phyloP scores from a whole-genome alignment of 2,113 vertebrate genomes.

The Aramus guarauna region DNA sequence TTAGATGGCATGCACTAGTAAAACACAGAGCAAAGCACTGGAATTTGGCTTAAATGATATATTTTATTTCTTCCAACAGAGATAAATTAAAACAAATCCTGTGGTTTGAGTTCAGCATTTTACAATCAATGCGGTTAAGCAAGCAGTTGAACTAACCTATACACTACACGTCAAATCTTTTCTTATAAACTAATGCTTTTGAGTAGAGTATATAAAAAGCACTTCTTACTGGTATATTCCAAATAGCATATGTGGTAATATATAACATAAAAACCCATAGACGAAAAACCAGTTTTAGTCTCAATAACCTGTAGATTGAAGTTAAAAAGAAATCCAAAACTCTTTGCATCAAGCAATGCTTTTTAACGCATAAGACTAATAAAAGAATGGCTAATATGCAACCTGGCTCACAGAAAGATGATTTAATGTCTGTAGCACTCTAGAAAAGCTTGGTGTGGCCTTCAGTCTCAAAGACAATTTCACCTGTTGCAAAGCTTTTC shows the following conservation, averaged over 20 bases:
- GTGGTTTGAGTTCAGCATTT: constrained; percentile 18
- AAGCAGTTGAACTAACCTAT: background rate
- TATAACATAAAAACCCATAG: background rate
- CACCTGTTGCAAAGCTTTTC: background rate
- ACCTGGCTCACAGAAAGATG: background rate
- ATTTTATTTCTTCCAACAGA: constrained; percentile 28
- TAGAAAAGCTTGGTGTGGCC: background rate
- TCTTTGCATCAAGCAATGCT: background rate
- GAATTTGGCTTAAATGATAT: constrained; percentile 22
- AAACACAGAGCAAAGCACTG: background rate
- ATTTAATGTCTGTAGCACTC: background rate
- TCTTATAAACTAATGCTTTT: background rate
- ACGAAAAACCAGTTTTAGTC: background rate
- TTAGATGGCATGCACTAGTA: constrained; percentile 3
- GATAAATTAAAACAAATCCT: constrained; percentile 35
- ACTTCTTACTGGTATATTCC: background rate
- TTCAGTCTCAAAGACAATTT: background rate
- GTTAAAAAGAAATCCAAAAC: background rate
- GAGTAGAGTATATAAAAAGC: background rate
- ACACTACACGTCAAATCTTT: background rate
- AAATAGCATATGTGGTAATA: background rate
- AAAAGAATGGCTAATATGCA: background rate
- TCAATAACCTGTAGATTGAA: background rate
- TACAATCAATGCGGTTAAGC: background rate
- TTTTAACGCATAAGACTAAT: background rate